Percentiles rank a stretch among this genome's conserved stretches.
These are phyloP conservation scores for Dissostichus mawsoni DNA, from an alignment of 2,113 vertebrate genomes.

Conservation along the genomic window DNA sequence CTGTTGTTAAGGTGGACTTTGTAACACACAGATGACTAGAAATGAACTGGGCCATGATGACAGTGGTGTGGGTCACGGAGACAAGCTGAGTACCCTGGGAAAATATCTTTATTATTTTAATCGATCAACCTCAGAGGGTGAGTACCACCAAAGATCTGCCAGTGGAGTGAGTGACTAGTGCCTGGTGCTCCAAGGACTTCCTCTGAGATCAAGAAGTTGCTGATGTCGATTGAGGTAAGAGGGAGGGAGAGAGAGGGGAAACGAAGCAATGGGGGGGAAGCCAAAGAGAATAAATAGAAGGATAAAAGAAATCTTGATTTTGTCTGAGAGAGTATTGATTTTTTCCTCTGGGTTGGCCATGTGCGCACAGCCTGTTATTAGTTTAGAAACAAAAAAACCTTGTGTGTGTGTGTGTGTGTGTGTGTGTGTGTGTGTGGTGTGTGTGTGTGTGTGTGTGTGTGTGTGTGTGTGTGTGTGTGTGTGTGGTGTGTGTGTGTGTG, in stretches of 20 bases:
- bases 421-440: slow-evolving; percentile 15
- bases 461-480: slow-evolving; percentile 40
- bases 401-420: slow-evolving; percentile 32
- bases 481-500: slow-evolving; percentile 43
- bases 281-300: slow-evolving; percentile 73
- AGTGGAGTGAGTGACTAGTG: slow-evolving; percentile 49
- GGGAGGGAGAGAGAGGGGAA: slow-evolving; percentile 44
- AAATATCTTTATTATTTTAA: slow-evolving; percentile 77
- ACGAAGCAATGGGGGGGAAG: slow-evolving; percentile 54
- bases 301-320: slow-evolving; percentile 88
- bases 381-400: slow-evolving; percentile 80
- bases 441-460: not conserved
- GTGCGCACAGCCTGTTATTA: slow-evolving; percentile 83
- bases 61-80: slow-evolving; percentile 42
- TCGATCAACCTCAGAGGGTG: slow-evolving; percentile 65
- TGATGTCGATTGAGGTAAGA: slow-evolving; percentile 57
- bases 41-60: slow-evolving; percentile 44
- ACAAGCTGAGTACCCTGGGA: slow-evolving; percentile 67
- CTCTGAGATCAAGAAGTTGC: slow-evolving; percentile 68
- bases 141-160: slow-evolving; percentile 58
- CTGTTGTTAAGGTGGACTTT: slow-evolving; percentile 26
- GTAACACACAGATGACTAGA: slow-evolving; percentile 48
- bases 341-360: slow-evolving; percentile 82
- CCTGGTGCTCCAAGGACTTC: slow-evolving; percentile 69
- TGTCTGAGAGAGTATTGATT: slow-evolving; percentile 87